These are phyloP conservation scores for Oceanodroma leucorhoa DNA, from an alignment of 2,797 vertebrate genomes.

Conservation along the genomic window DNA sequence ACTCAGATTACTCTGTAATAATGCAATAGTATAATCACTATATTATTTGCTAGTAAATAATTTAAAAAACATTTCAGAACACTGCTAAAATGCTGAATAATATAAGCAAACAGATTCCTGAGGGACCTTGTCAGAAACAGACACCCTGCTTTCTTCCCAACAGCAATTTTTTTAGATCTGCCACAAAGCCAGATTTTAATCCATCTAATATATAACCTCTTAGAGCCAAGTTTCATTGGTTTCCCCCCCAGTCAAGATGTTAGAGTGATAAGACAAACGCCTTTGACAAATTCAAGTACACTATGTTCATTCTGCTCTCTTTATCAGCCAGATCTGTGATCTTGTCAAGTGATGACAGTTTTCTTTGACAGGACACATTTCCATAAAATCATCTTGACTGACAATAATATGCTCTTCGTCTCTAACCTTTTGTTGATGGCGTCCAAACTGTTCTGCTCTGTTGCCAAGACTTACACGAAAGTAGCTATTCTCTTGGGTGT, in stretches of 20 bases:
- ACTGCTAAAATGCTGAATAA: not conserved
- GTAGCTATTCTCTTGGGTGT: not conserved
- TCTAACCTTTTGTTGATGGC: constrained; percentile 41
- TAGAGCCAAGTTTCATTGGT: constrained; percentile 17
- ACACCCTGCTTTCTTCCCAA: not conserved
- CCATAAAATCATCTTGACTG: constrained; percentile 23
- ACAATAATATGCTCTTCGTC: constrained; percentile 19
- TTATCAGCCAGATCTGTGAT: constrained; percentile 24
- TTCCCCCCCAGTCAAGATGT: constrained; percentile 22
- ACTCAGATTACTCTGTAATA: not conserved
- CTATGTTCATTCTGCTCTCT: constrained; percentile 13
- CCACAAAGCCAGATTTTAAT: not conserved
- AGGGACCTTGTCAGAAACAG: not conserved
- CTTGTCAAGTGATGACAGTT: constrained; percentile 55
- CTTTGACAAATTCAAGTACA: constrained; percentile 24
- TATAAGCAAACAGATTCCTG: not conserved
- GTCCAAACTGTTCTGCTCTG: constrained; percentile 15
- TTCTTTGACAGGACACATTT: constrained; percentile 42
- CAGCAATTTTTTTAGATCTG: not conserved
- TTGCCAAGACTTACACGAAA: not conserved
- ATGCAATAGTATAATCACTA: not conserved
- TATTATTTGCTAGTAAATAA: not conserved
- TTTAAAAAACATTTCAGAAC: not conserved
- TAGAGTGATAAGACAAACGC: constrained; percentile 7
- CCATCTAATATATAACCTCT: constrained; percentile 23